Conservation (phyloP, 1,140 invertebrate species). For the Lethocerus indicus region DNA sequence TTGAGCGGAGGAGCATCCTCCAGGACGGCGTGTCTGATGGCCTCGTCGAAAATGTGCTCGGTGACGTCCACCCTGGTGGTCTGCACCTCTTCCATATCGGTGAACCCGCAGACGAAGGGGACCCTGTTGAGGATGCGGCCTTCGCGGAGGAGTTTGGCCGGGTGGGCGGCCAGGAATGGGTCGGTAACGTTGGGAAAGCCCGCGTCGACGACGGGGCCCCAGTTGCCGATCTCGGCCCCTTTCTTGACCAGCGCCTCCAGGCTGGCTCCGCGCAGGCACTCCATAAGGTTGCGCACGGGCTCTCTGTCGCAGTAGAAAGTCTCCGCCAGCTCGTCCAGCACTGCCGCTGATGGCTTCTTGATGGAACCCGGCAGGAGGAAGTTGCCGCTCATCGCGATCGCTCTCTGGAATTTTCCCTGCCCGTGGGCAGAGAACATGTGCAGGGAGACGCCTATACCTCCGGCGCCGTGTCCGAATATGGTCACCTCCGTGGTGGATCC, state of each 20-base stretch:
- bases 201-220: slow-evolving; percentile 55
- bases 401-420: slow-evolving; percentile 38
- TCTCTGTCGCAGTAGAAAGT: slow-evolving; percentile 47
- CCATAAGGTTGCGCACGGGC: slow-evolving; percentile 34
- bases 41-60: slow-evolving; percentile 29
- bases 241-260: slow-evolving; percentile 36
- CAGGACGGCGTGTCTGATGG: slow-evolving; percentile 34
- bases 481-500: slow-evolving; percentile 70
- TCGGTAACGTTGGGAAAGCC: slow-evolving; percentile 41
- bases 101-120: slow-evolving; percentile 52
- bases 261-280: slow-evolving; percentile 43
- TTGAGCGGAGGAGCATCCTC: slow-evolving; percentile 26
- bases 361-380: slow-evolving; percentile 37
- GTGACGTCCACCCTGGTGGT: slow-evolving; percentile 30
- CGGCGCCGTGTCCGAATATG: slow-evolving; percentile 72
- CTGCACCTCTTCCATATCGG: slow-evolving; percentile 55
- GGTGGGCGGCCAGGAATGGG: slow-evolving; percentile 45
- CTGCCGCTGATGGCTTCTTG: slow-evolving; percentile 32
- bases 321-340: slow-evolving; percentile 34
- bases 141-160: slow-evolving; percentile 36
- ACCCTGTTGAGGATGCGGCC: slow-evolving; percentile 35
- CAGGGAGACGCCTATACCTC: slow-evolving; percentile 53
- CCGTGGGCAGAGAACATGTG: slow-evolving; percentile 45
- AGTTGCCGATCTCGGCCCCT: slow-evolving; percentile 39
- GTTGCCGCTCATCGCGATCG: slow-evolving; percentile 56